Conservation (phyloP, 2,797 vertebrate species). For the Notoglanidium macrostoma region DNA sequence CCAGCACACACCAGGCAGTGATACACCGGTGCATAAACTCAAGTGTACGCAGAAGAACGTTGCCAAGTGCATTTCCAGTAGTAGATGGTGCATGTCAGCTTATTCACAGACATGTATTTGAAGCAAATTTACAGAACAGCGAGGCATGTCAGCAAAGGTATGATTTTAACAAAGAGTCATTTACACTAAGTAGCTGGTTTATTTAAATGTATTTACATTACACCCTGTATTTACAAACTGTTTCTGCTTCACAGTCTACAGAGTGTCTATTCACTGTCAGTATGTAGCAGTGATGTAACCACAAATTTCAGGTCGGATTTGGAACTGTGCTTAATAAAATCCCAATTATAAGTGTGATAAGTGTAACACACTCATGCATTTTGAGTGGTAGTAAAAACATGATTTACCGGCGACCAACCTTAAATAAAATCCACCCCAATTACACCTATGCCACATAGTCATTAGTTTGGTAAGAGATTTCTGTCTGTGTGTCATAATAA, state of each 20-base stretch:
- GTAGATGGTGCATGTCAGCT: constrained; percentile 70
- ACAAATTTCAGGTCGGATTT: neutral
- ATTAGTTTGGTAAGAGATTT: neutral
- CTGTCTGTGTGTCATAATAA: neutral
- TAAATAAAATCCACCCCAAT: neutral
- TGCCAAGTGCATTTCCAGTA: constrained; percentile 73
- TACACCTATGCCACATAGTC: neutral
- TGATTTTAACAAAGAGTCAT: constrained; percentile 15
- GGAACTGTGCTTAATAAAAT: neutral
- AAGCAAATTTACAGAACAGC: constrained; percentile 80
- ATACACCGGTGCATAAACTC: constrained; percentile 61
- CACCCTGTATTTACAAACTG: no score
- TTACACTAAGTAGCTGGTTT: neutral
- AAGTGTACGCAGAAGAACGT: constrained; percentile 52
- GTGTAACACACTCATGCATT: neutral
- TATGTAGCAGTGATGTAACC: neutral
- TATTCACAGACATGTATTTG: constrained; percentile 67
- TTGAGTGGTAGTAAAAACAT: neutral
- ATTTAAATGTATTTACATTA: neutral
- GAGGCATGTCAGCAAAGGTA: constrained; percentile 73
- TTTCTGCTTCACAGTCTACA: neutral
- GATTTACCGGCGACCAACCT: neutral
- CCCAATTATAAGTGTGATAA: neutral
- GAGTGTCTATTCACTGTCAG: neutral
- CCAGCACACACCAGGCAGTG: constrained; percentile 24